Evolutionary conservation across 2,888 invertebrate species (phyloP).

Genomic region (Platycheirus rosarum): DNA sequence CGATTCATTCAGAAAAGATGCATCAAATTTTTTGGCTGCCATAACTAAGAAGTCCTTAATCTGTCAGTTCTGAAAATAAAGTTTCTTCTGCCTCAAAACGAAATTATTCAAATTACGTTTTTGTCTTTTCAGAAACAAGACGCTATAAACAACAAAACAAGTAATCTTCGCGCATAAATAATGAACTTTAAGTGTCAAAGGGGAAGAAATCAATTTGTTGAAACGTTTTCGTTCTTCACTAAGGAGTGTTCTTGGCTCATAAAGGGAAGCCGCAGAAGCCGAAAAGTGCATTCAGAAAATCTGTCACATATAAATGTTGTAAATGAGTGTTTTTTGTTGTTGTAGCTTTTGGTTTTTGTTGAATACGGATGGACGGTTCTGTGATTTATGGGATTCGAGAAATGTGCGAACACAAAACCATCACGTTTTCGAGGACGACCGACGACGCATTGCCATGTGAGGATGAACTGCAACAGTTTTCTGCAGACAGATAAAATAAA

Average conservation of each 20-base stretch:
- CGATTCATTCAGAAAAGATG: conserved; percentile 31
- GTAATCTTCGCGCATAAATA: conserved; percentile 72
- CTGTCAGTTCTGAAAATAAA: conserved; percentile 59
- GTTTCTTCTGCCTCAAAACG: conserved; percentile 2
- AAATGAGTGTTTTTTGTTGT: conserved; percentile 34
- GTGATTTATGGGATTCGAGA: conserved; percentile 64
- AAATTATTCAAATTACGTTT: conserved; percentile 60
- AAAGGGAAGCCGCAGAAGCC: conserved; percentile 31
- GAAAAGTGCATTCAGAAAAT: conserved; percentile 49
- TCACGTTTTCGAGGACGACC: conserved; percentile 67
- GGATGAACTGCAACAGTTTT: conserved; percentile 22
- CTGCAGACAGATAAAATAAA: conserved; percentile 39
- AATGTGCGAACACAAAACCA: conserved; percentile 58
- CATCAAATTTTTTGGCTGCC: conserved; percentile 37
- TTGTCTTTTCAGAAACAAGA: conserved; percentile 46
- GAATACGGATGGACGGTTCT: conserved; percentile 46
- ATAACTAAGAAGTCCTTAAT: conserved; percentile 52
- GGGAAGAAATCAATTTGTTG: conserved; percentile 74
- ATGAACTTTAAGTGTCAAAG: conserved; percentile 72
- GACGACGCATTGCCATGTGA: conserved; percentile 33
- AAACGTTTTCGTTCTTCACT: conserved; percentile 37
- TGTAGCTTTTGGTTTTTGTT: neutral
- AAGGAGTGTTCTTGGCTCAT: conserved; percentile 15
- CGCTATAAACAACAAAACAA: conserved; percentile 57
- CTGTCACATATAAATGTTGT: conserved; percentile 58